Evolutionary conservation across 2,797 vertebrate genomes (phyloP).

Genomic region (Pitangus sulphuratus): DNA sequence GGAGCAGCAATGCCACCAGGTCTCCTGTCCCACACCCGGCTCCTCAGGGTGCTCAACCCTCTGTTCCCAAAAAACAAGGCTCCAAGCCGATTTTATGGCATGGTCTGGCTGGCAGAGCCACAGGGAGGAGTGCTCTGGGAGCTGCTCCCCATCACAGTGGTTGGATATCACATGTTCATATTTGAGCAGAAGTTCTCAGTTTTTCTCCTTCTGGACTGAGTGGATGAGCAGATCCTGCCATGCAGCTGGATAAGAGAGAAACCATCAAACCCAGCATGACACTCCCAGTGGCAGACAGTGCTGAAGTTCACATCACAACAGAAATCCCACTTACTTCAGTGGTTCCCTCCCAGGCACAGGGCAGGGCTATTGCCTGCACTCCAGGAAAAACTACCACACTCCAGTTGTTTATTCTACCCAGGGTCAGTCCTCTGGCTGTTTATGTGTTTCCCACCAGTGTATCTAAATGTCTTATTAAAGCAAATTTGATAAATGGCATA

Average conservation of each 20-base stretch:
- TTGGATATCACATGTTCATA: no score
- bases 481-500: not conserved
- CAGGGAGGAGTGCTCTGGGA: not conserved
- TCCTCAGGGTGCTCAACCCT: not conserved
- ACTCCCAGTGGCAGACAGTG: not conserved
- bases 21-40: not conserved
- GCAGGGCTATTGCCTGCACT: not conserved
- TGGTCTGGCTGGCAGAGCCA: not conserved
- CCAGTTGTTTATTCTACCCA: not conserved
- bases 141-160: not conserved
- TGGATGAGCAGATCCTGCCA: no score
- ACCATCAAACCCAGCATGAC: not conserved
- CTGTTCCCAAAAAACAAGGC: not conserved
- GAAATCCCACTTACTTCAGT: not conserved
- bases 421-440: not conserved
- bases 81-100: not conserved
- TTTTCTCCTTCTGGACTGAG: no score
- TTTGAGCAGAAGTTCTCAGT: no score
- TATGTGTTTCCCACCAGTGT: rapidly evolving
- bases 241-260: no score
- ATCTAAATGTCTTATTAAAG: not conserved
- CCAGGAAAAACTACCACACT: not conserved
- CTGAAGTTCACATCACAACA: not conserved
- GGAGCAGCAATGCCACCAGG: not conserved
- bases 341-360: not conserved